Conservation (phyloP, 2,797 vertebrate species). For the Lutjanus campechanus region DNA sequence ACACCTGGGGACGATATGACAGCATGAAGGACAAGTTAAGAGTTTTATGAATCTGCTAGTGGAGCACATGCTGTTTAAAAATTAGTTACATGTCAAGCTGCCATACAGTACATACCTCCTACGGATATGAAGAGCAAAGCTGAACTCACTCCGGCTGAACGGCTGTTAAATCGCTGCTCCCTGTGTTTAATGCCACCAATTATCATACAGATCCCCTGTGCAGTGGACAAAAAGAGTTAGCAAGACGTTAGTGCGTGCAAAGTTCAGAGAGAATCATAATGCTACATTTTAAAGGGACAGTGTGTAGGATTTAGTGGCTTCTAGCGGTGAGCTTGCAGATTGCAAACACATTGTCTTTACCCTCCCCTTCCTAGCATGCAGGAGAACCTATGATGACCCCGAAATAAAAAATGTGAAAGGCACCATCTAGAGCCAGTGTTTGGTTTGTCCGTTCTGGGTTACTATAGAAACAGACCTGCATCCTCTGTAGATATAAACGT, state of each 20-base stretch:
- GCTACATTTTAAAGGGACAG: background rate
- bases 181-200: conserved; percentile 91
- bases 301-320: too few relatives aligned
- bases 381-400: too few relatives aligned
- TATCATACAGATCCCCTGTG: conserved; percentile 93
- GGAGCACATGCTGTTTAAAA: background rate
- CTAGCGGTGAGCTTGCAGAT: too few relatives aligned
- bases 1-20: conserved; percentile 81
- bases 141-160: conserved; percentile 91
- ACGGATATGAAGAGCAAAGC: conserved; percentile 93
- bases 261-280: background rate
- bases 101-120: conserved; percentile 84
- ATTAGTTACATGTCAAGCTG: background rate
- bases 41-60: accelerated
- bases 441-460: too few relatives aligned
- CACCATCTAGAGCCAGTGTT: too few relatives aligned
- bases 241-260: background rate
- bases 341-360: too few relatives aligned
- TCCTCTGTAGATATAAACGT: too few relatives aligned
- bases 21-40: background rate
- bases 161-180: conserved; percentile 93
- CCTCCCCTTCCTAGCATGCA: too few relatives aligned
- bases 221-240: background rate
- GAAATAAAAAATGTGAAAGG: too few relatives aligned
- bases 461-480: too few relatives aligned